Base-by-base conservation (phyloP, 2,113 vertebrate species). In the Patagioenas fasciata region DNA sequence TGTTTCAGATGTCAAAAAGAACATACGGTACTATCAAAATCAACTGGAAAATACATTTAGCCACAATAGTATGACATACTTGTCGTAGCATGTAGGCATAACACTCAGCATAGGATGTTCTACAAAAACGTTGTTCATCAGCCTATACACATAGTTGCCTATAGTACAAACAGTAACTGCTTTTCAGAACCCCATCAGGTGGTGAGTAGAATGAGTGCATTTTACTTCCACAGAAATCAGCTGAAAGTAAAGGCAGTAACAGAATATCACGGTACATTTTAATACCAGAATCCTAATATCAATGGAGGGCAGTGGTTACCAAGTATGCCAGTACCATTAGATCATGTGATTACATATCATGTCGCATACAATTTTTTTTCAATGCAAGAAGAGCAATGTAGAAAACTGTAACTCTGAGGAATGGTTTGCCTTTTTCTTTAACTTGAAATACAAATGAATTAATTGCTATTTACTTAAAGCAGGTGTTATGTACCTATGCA, bases 311-410 rank as follows among this genome's bases (percentile, higher is more conserved):
- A 47, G 34, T 13, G 10, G 10, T 65, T 86, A 56, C 34, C 19
- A 66, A 12, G 15, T 60, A 38, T 16, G 25, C 20, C 23, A 12
- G 8, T 32, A 66, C 10, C 21, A 42, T 67, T 67, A 88, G 16
- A 58, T 13, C 11, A 61, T 0, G 0, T 29, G 6, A 65, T 42
- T 57, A 64, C 8, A 10, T 8, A 61, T 6, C 15, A 42, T 12
- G 7, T 8, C 15, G 21, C 1, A 0, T 56, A 38, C 3, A 36
- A 48, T 9, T 25, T 77, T 60, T 75, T 57, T 36, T 16, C 32
- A 85, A 73, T 9, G 10, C 66, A 81, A 58, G 9, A 80, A 9
- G 2, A 78, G 5, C 2, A 57, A 80, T 13, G 2, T 11, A 36
- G 34, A 31, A 66, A 87, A 71, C 8, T 36, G 5, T 21, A 70